phyloP scores from a whole-genome alignment of 2,113 vertebrate species.

The Panthera tigris region DNA sequence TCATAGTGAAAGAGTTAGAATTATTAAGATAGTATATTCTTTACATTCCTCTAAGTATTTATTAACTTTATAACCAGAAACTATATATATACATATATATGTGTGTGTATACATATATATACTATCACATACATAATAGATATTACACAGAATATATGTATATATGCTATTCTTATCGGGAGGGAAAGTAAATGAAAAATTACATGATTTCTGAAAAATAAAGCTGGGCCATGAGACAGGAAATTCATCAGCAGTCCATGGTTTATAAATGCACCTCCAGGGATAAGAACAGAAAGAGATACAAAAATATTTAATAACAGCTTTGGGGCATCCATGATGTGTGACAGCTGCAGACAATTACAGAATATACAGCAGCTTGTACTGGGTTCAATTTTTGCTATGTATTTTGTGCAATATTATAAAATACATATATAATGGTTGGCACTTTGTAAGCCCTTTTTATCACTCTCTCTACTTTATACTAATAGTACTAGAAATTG shows the following conservation, averaged over 20 bases:
- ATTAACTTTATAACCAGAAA: neutral
- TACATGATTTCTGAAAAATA: neutral
- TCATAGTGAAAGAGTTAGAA: neutral
- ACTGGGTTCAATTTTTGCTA: neutral
- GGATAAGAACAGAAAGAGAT: neutral
- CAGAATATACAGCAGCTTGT: neutral
- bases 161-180: neutral
- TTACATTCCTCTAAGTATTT: neutral
- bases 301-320: neutral
- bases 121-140: neutral
- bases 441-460: neutral
- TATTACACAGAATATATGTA: neutral
- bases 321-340: neutral
- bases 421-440: neutral
- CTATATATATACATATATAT: neutral
- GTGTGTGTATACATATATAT: too few species aligned
- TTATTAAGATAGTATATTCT: neutral
- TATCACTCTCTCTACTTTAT: neutral
- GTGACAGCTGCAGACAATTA: neutral
- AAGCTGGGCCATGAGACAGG: neutral
- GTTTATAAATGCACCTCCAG: neutral
- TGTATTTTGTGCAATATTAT: neutral
- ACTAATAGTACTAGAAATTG: neutral
- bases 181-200: constrained; percentile 1
- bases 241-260: neutral